Percentiles rank a stretch among this genome's conserved stretches.
phyloP scores from a whole-genome alignment of 1,140 invertebrate species.

The Cydia splendana region DNA sequence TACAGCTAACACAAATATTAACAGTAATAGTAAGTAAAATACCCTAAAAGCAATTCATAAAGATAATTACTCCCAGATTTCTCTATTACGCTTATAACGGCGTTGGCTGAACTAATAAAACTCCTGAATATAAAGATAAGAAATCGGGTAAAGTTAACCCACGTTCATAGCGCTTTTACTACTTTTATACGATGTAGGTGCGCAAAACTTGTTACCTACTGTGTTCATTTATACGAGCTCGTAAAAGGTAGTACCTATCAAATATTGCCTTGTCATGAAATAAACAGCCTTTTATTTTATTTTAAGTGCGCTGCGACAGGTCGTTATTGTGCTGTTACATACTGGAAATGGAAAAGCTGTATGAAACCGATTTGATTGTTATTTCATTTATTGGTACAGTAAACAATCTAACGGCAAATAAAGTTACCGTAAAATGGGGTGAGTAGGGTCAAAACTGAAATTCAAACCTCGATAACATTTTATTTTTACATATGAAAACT shows the following conservation, averaged over 20 bases:
- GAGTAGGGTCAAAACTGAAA: no score
- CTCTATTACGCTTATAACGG: constrained; percentile 26
- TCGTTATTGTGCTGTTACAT: background rate
- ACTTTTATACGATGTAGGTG: constrained; percentile 46
- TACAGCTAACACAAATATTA: background rate
- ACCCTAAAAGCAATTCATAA: constrained; percentile 24
- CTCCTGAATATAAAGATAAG: constrained; percentile 39
- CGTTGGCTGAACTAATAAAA: constrained; percentile 32
- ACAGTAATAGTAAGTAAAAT: constrained; percentile 3
- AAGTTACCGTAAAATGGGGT: no score
- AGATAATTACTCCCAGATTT: constrained; percentile 18
- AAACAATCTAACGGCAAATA: background rate
- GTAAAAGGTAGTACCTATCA: constrained; percentile 45
- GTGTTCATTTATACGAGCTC: constrained; percentile 43
- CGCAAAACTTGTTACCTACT: constrained; percentile 25
- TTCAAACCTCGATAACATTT: no score
- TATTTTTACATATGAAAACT: no score
- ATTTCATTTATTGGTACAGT: constrained; percentile 29
- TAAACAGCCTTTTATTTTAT: constrained; percentile 26
- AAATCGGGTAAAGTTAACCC: constrained; percentile 39
- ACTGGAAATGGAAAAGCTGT: constrained; percentile 35
- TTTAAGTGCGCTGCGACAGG: background rate
- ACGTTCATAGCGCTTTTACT: constrained; percentile 42
- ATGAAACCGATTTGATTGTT: constrained; percentile 32
- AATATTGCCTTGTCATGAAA: constrained; percentile 39